Percentiles rank a stretch among this genome's conserved stretches.
phyloP scores from a whole-genome alignment of 2,113 vertebrate genomes.

The Sclerurus mexicanus region DNA sequence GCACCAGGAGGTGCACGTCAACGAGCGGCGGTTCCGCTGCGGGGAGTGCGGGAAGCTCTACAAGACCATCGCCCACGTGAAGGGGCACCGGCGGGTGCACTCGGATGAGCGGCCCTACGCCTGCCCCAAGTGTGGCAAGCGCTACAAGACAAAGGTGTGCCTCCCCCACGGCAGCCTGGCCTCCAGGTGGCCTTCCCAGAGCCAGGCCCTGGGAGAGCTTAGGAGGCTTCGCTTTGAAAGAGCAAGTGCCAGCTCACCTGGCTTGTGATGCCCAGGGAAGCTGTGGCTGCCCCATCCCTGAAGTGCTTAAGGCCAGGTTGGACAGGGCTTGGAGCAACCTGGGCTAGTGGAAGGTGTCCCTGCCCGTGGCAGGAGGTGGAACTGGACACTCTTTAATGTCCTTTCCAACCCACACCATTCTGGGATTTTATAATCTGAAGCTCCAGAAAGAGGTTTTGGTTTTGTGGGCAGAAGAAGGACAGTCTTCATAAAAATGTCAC shows the following conservation, averaged over 20 bases:
- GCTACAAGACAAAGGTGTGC: conserved; percentile 95
- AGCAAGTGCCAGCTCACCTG: not conserved
- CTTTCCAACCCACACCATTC: not conserved
- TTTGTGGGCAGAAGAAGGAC: not conserved
- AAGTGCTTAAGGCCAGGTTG: not conserved
- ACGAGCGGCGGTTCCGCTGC: conserved; percentile 91
- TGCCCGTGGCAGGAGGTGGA: not conserved
- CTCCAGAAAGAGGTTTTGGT: not conserved
- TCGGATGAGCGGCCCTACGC: conserved; percentile 91
- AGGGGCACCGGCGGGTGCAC: conserved; percentile 93
- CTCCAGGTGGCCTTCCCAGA: not conserved
- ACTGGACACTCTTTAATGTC: not conserved
- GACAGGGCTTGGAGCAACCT: fast-evolving
- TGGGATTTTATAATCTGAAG: not conserved
- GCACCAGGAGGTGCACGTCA: conserved; percentile 91
- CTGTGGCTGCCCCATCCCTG: not conserved
- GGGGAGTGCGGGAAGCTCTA: conserved; percentile 97
- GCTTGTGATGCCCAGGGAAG: not conserved
- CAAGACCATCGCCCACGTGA: conserved; percentile 94
- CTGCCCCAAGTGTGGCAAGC: conserved; percentile 89
- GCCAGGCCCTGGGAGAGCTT: not conserved
- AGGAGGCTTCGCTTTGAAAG: not conserved
- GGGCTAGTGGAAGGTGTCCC: not conserved
- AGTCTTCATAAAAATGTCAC: not conserved
- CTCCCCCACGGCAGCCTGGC: too few relatives aligned